A percentile compares a stretch with the other conserved stretches of the same genome.
Evolutionary conservation across 2,888 invertebrate genomes (phyloP).

Genomic region (Acrobasis suavella): DNA sequence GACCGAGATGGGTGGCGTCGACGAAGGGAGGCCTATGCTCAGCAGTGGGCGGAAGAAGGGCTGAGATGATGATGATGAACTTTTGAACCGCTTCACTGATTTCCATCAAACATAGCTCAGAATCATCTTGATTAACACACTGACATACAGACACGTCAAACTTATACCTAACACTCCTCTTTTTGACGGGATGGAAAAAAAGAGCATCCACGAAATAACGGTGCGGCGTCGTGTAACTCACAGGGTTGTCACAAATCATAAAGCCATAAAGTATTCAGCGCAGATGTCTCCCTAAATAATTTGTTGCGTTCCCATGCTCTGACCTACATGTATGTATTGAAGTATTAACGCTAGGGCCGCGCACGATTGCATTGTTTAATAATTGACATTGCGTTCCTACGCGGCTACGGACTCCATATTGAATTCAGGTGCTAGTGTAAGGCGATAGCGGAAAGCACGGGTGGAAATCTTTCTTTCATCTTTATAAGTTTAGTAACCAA

Average conservation of each 20-base stretch:
- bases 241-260: slow-evolving; percentile 31
- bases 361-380: slow-evolving; percentile 77
- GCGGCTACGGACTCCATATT: slow-evolving; percentile 43
- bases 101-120: no score
- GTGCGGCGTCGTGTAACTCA: neutral
- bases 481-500: no score
- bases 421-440: slow-evolving; percentile 34
- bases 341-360: slow-evolving; percentile 74
- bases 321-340: slow-evolving; percentile 74
- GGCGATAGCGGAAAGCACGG: slow-evolving; percentile 29
- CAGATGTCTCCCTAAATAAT: slow-evolving; percentile 52
- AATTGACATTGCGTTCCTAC: slow-evolving; percentile 69
- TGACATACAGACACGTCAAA: no score
- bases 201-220: no score
- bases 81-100: no score
- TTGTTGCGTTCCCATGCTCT: slow-evolving; percentile 47
- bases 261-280: slow-evolving; percentile 41
- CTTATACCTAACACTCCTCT: no score
- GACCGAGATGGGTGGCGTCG: no score
- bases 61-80: no score
- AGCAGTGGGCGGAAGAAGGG: no score
- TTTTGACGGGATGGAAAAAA: no score
- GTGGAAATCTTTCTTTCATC: neutral
- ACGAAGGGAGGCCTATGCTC: no score
- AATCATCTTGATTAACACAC: no score